These are phyloP conservation scores for Liodrosophila aerea DNA, from an alignment of 2,888 invertebrate species.

Conservation along the genomic window DNA sequence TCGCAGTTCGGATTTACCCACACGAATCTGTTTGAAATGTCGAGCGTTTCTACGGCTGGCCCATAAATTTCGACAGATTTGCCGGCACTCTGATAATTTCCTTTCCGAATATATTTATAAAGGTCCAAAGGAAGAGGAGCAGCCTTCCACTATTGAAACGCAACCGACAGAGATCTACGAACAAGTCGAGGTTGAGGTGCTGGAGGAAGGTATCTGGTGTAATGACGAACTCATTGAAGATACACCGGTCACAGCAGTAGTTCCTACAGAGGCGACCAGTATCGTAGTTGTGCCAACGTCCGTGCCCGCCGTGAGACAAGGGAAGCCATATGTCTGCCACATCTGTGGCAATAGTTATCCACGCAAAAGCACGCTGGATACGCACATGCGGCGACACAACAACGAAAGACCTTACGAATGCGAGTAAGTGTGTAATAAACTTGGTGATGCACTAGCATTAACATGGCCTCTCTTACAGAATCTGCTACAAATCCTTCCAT, in stretches of 20 bases:
- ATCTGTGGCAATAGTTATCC: conserved; percentile 81
- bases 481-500: conserved; percentile 80
- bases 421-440: conserved; percentile 74
- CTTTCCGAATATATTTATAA: conserved; percentile 72
- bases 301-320: background rate
- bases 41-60: conserved; percentile 76
- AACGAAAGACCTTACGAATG: conserved; percentile 80
- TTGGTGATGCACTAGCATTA: background rate
- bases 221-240: conserved; percentile 56
- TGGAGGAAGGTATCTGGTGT: conserved; percentile 50
- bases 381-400: conserved; percentile 81
- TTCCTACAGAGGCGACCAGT: conserved; percentile 14
- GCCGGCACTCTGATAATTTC: conserved; percentile 79
- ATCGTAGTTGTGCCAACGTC: conserved; percentile 5
- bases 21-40: conserved; percentile 78
- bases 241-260: background rate
- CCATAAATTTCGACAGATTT: conserved; percentile 80
- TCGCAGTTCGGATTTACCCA: conserved; percentile 67
- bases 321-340: conserved; percentile 76
- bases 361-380: conserved; percentile 79
- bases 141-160: background rate
- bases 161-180: conserved; percentile 35
- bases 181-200: conserved; percentile 56
- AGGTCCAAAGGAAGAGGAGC: conserved; percentile 16
- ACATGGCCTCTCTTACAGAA: conserved; percentile 53